Evolutionary conservation across 2,113 vertebrate genomes (phyloP).

Genomic region (Chloroceryle aenea): DNA sequence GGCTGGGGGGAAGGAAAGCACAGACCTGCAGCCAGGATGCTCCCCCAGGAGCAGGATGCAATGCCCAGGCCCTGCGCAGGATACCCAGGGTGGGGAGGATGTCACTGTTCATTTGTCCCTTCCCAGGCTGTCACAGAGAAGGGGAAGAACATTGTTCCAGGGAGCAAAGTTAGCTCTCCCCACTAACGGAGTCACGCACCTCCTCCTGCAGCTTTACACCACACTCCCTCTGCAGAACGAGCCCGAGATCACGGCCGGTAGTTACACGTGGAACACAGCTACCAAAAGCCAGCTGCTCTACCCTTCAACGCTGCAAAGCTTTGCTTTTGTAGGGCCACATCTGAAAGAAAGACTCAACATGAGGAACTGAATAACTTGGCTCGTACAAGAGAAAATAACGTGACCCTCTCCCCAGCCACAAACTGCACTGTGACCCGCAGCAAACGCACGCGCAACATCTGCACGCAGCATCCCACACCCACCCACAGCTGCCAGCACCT

Average conservation of each 20-base stretch:
- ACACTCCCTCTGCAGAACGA: rapidly evolving
- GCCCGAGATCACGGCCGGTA: rapidly evolving
- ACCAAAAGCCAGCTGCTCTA: background rate
- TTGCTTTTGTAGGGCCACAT: background rate
- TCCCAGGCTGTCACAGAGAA: background rate
- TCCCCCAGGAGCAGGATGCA: background rate
- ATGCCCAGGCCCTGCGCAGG: background rate
- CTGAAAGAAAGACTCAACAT: background rate
- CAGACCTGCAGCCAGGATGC: background rate
- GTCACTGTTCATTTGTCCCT: background rate
- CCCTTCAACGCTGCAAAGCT: background rate
- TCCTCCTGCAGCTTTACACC: background rate
- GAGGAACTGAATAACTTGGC: background rate
- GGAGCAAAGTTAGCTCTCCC: background rate
- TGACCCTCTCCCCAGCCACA: background rate
- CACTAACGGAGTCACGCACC: background rate
- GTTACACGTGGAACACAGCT: background rate
- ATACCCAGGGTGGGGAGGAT: background rate
- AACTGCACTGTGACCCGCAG: rapidly evolving
- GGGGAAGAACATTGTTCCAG: background rate
- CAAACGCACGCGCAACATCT: rapidly evolving
- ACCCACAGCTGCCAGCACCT: background rate
- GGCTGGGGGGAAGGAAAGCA: background rate
- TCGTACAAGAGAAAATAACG: background rate
- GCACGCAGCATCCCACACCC: background rate